Conservation (phyloP, 2,888 invertebrate species). For the Nesidiocoris tenuis region DNA sequence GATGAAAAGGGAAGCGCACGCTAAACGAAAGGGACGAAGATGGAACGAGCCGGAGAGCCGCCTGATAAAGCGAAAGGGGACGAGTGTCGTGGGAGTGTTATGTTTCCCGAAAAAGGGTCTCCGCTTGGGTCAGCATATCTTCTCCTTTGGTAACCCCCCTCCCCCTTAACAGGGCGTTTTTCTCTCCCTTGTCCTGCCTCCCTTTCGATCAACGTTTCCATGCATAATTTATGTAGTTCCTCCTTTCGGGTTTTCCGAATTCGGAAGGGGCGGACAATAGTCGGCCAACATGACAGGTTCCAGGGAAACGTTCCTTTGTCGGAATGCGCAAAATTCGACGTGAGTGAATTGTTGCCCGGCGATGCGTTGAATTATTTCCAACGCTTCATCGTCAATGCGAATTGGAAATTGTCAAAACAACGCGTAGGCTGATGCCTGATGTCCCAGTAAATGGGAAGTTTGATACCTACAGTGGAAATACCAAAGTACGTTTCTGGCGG, state of each 20-base stretch:
- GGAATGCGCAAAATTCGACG: no score
- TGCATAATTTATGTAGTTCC: slow-evolving; percentile 38
- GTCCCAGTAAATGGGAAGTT: no score
- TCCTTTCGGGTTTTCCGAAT: not conserved
- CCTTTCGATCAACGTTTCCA: slow-evolving; percentile 39
- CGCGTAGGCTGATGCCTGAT: no score
- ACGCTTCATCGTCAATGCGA: no score
- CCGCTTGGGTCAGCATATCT: slow-evolving; percentile 39
- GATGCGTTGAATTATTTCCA: no score
- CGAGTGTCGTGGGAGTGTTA: slow-evolving; percentile 12
- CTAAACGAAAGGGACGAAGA: slow-evolving; percentile 4
- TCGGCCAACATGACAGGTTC: not conserved
- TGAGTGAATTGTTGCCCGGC: no score
- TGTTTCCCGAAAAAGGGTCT: slow-evolving; percentile 23
- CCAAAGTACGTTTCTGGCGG: no score
- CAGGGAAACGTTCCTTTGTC: not conserved
- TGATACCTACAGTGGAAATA: no score
- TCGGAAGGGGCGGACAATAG: not conserved
- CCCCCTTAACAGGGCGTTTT: slow-evolving; percentile 31
- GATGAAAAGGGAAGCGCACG: not conserved
- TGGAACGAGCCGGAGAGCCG: slow-evolving; percentile 2
- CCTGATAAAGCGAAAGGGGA: not conserved
- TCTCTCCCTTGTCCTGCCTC: not conserved
- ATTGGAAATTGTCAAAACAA: no score
- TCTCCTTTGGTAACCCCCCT: slow-evolving; percentile 4